Conservation (phyloP, 2,797 vertebrate genomes). For the Pteronotus mesoamericanus region DNA sequence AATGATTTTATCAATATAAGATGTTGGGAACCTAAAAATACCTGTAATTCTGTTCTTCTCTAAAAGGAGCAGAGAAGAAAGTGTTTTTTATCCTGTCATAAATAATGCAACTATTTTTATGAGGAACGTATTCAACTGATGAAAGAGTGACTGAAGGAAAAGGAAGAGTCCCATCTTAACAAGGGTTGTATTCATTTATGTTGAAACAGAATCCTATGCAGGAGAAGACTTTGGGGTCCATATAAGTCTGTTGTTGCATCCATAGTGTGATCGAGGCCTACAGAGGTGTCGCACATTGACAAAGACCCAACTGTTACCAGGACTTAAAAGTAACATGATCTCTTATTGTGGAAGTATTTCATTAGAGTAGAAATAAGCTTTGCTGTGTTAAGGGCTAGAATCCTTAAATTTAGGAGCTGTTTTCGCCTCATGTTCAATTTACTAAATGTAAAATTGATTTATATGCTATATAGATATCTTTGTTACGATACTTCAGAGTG, state of each 20-base stretch:
- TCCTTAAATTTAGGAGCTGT: not conserved
- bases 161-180: not conserved
- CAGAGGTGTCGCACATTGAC: not conserved
- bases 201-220: not conserved
- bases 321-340: not conserved
- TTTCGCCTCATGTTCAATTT: not conserved
- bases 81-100: not conserved
- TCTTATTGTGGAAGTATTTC: not conserved
- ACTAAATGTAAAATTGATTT: not conserved
- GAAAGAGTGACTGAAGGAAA: not conserved
- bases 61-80: not conserved
- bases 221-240: not conserved
- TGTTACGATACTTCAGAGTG: not conserved
- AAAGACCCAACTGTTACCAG: not conserved
- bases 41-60: not conserved
- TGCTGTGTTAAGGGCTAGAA: not conserved
- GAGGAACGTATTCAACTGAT: not conserved
- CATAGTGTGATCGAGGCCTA: not conserved
- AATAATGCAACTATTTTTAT: conserved; percentile 28
- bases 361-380: not conserved
- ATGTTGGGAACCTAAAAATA: not conserved
- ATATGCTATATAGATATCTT: not conserved
- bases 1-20: not conserved
- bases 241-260: not conserved
- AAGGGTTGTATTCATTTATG: not conserved